These are phyloP conservation scores for Temnothorax curvispinosus DNA, from an alignment of 1,140 invertebrate species.

Conservation along the genomic window DNA sequence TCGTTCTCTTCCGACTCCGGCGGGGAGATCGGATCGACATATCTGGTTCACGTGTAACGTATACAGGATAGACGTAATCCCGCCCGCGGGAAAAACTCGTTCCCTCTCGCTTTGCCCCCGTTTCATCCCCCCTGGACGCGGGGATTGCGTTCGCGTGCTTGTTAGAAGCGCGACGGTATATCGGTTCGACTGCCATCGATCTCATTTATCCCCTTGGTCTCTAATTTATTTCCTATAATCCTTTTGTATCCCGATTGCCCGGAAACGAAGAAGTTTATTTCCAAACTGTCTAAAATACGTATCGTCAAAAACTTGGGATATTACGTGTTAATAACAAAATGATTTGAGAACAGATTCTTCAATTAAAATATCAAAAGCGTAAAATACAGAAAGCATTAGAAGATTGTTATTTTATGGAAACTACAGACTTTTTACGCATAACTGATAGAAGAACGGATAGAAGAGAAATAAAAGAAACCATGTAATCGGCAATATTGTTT, in stretches of 20 bases:
- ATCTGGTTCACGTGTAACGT: constrained; percentile 55
- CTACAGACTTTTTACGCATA: background rate
- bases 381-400: background rate
- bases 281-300: background rate
- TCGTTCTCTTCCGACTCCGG: constrained; percentile 55
- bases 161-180: constrained; percentile 18
- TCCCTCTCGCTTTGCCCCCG: constrained; percentile 24
- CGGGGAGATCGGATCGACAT: constrained; percentile 60
- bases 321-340: background rate
- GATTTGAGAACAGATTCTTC: background rate
- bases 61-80: constrained; percentile 59
- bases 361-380: background rate
- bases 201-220: constrained; percentile 23
- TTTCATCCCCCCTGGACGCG: constrained; percentile 10
- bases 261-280: background rate
- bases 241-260: background rate
- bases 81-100: constrained; percentile 57
- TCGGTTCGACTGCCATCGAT: constrained; percentile 25
- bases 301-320: background rate
- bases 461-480: background rate
- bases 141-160: constrained; percentile 41
- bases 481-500: background rate
- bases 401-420: background rate
- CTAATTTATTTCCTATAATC: constrained; percentile 21
- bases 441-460: background rate